Evolutionary conservation across 2,113 vertebrate species (phyloP), one percentile per base, ranked within the genome.

Genomic region (Chamaetylas fuelleborni): DNA sequence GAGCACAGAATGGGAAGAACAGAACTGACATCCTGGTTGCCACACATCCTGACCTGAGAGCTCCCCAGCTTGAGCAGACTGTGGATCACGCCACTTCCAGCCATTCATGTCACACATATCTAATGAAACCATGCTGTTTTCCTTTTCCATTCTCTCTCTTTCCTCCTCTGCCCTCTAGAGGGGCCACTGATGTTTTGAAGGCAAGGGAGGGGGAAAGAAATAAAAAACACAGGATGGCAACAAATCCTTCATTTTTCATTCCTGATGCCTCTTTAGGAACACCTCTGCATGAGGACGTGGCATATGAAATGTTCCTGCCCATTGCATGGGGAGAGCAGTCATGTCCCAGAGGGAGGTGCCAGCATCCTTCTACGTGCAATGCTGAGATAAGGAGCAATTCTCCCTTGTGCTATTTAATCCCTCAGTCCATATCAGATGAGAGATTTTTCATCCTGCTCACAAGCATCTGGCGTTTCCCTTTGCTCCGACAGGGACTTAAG

Each of bases 81-180:
- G 56, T 29, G 40, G n/a, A 54, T 29, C 43, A 64, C 0, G 0
- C 15, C n/a, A 54, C 25, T 81, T 51, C 50, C 77, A 95, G 43
- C 12, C 26, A 18, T 5, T 54, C 7, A 3, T 5, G 23, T 50
- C 40, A 47, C 48, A 40, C 2, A 1, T 6, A 58, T 8, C 4
- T 48, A 56, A 88, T 0, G 0, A 78, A 94, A 78, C 14, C 24
- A 4, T 1, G 11, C n/a, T 51, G 67, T 22, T 54, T 16, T 70
- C 47, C 16, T 25, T 70, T 72, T 23, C 56, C 34, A 11, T 86
- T 85, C 65, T 86, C 66, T 89, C 34, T 42, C 67, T 86, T 85
- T 76, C 86, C 50, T 78, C 47, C 64, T 83, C 91, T 81, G 82
- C 91, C 90, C 90, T 92, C 86, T 90, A 81, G 67, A 88, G 88